phyloP scores from a whole-genome alignment of 2,797 vertebrate genomes.

The Hippopotamyrus pictus region DNA sequence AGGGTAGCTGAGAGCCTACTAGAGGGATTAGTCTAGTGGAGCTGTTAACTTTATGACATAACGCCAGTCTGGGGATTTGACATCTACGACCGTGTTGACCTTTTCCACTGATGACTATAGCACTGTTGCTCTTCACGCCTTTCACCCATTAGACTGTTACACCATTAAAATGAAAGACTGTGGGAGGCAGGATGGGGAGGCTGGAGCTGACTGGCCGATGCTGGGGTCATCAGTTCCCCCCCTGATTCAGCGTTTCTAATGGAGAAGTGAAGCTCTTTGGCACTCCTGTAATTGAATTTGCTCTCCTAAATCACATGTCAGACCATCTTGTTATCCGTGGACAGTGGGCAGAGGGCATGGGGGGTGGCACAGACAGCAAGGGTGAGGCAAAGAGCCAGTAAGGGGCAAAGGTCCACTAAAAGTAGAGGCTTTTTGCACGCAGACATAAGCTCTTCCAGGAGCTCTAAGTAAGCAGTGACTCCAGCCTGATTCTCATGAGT shows the following conservation, averaged over 20 bases:
- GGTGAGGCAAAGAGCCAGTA: not conserved
- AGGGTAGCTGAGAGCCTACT: not conserved
- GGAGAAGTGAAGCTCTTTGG: conserved; percentile 19
- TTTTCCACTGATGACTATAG: conserved; percentile 19
- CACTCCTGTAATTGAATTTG: conserved; percentile 32
- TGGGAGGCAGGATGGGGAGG: not conserved
- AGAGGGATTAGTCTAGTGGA: not conserved
- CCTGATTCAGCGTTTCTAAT: conserved; percentile 22
- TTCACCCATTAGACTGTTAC: not conserved
- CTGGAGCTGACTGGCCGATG: not conserved
- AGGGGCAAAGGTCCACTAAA: not conserved
- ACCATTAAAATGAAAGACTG: not conserved
- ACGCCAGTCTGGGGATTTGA: not conserved
- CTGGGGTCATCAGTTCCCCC: conserved; percentile 7
- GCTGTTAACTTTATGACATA: not conserved
- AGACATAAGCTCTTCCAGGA: not conserved
- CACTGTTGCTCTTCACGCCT: not conserved
- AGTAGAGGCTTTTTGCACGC: not conserved
- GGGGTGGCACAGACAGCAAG: not conserved
- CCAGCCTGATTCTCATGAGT: not conserved
- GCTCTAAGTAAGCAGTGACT: not conserved
- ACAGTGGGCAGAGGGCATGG: not conserved
- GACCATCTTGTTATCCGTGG: not conserved
- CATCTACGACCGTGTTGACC: not conserved
- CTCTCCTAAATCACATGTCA: conserved; percentile 23